Evolutionary conservation across 2,888 invertebrate genomes (phyloP), one percentile per base, ranked within the genome.

Genomic region (Alentia gelatinosa): DNA sequence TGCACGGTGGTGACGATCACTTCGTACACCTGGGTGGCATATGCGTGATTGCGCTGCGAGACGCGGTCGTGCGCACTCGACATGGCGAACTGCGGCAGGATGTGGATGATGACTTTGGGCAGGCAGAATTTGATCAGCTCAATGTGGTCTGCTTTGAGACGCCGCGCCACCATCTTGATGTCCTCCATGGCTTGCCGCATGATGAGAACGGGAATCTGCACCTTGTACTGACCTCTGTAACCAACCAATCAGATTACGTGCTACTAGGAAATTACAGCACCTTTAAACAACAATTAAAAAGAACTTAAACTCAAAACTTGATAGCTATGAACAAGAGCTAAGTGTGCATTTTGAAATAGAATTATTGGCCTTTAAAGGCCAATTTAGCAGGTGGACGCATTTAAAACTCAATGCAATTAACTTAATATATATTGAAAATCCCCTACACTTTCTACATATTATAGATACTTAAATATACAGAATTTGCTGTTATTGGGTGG

Each of bases 41-140:
- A 92, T 23, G 89, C 84, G 5, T 93, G 91, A 63, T 92, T 86
- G 30, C 92, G 93, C 91, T 92, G 93, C 9, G 94, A 90, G 15
- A 50, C 84, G 26, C 91, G 91, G 40, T 93, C 93, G n/a, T 3
- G 7, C 23, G 4, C 37, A n/a, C 37, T 26, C 12, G 26, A 30
- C 23, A 30, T 19, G 39, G 79, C 95, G 93, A 95, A 95, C 91
- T 93, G 90, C 4, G 95, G 95, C 90, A 95, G 93, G 74, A 95
- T 94, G 90, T 95, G 94, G 19, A 95, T 93, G 35, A 95, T 92
- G 35, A 94, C 92, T 26, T 86, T 91, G 0, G 95, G 94, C 3
- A 95, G 91, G 92, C 94, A 94, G 33, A 91, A 68, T 68, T 90
- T 86, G 23, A 95, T 90, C 23, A 94, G 68, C 0, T 92, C 91